A percentile compares a stretch with the other conserved stretches of the same genome.
phyloP scores from a whole-genome alignment of 1,140 invertebrate genomes.

The Lanistes nyassanus region DNA sequence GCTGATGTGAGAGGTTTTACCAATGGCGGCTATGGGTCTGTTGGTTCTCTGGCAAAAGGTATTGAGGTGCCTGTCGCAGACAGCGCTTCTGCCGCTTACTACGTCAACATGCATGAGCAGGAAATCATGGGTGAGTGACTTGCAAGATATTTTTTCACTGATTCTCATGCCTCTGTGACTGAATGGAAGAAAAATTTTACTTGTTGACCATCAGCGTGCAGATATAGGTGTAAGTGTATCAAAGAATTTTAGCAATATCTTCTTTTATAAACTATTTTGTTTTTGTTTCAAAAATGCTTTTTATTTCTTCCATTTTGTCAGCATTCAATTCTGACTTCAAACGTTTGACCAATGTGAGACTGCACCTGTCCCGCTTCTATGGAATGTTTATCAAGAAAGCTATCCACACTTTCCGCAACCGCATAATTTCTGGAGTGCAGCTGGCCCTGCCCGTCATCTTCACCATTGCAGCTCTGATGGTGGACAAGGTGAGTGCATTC shows the following conservation, averaged over 20 bases:
- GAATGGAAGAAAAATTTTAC: too few relatives aligned
- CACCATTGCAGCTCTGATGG: slow-evolving; percentile 58
- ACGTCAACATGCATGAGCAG: too few relatives aligned
- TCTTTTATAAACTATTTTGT: too few relatives aligned
- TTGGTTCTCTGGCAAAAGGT: not conserved
- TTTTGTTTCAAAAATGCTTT: not conserved
- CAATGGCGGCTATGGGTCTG: not conserved
- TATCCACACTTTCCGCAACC: slow-evolving; percentile 63
- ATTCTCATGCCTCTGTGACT: too few relatives aligned
- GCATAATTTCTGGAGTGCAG: slow-evolving; percentile 54
- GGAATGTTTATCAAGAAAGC: slow-evolving; percentile 66
- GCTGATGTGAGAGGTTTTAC: too few relatives aligned
- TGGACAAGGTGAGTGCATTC: slow-evolving; percentile 41
- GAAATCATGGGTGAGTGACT: too few relatives aligned
- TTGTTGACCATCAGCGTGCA: too few relatives aligned
- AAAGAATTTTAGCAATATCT: too few relatives aligned
- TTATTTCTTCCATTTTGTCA: slow-evolving; percentile 24
- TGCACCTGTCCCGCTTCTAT: slow-evolving; percentile 57
- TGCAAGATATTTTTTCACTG: too few relatives aligned
- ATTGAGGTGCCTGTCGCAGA: not conserved
- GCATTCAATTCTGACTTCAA: slow-evolving; percentile 37
- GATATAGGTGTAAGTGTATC: too few relatives aligned
- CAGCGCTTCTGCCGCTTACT: not conserved
- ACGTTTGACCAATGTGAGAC: slow-evolving; percentile 40
- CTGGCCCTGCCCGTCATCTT: slow-evolving; percentile 63